These are phyloP conservation scores for Drosophila fuyamai DNA, from an alignment of 1,140 invertebrate species.

Conservation along the genomic window DNA sequence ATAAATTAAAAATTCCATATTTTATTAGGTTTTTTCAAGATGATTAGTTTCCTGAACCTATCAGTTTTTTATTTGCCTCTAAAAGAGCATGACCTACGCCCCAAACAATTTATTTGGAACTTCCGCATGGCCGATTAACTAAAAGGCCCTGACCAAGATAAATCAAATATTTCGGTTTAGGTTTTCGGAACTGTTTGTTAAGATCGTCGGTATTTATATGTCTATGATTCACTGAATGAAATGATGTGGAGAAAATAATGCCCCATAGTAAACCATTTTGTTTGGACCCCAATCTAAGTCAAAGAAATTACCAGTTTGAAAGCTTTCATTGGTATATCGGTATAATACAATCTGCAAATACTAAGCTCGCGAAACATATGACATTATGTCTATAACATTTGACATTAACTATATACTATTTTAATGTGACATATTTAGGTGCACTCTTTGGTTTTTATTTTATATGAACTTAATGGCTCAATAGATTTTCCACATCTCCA, in stretches of 20 bases:
- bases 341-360: too few relatives aligned
- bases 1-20: neutral
- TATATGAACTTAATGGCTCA: conserved; percentile 2
- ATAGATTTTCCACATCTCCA: neutral
- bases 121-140: conserved; percentile 34
- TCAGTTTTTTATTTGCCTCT: neutral
- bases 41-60: neutral
- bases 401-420: too few relatives aligned
- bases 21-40: neutral
- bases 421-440: too few relatives aligned
- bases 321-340: too few relatives aligned
- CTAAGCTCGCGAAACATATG: too few relatives aligned
- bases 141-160: conserved; percentile 18
- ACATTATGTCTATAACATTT: too few relatives aligned
- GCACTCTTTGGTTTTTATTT: neutral
- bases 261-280: conserved; percentile 5
- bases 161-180: conserved; percentile 2
- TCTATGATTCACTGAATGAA: conserved; percentile 7
- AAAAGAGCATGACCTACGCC: conserved; percentile 14
- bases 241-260: neutral
- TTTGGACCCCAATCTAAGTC: neutral
- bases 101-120: conserved; percentile 15
- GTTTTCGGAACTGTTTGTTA: conserved; percentile 16
- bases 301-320: neutral
- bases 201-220: conserved; percentile 1